Conservation (phyloP, 2,888 invertebrate genomes). For the Blastobasis adustella region DNA sequence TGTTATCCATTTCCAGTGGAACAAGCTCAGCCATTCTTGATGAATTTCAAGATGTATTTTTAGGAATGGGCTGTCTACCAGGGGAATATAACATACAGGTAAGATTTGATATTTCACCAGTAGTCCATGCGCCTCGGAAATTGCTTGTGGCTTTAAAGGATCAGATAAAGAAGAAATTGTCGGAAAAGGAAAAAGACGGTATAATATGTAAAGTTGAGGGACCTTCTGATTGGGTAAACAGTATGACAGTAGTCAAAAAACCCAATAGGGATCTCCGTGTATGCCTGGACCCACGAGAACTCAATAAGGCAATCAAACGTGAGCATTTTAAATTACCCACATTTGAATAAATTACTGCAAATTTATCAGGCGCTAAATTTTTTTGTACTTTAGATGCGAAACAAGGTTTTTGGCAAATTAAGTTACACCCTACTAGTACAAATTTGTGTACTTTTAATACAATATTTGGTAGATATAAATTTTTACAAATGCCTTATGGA, state of each 20-base stretch:
- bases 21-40: not conserved
- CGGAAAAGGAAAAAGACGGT: conserved; percentile 14
- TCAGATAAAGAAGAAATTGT: conserved; percentile 13
- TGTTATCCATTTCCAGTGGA: not conserved
- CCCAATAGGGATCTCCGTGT: conserved; percentile 19
- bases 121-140: conserved; percentile 18
- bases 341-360: conserved; percentile 2
- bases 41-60: conserved; percentile 9
- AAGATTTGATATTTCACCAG: conserved; percentile 8
- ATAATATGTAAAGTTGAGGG: conserved; percentile 19
- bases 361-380: no score
- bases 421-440: no score
- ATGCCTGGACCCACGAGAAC: conserved; percentile 20
- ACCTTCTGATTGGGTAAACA: conserved; percentile 21
- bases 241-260: conserved; percentile 21
- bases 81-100: conserved; percentile 12
- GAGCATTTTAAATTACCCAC: conserved; percentile 12
- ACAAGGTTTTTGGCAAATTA: no score
- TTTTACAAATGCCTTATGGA: no score
- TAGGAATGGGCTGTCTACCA: conserved; percentile 11
- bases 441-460: no score
- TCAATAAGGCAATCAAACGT: conserved; percentile 17
- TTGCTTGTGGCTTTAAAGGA: conserved; percentile 17
- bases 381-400: no score
- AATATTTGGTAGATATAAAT: no score